Evolutionary conservation across 2,888 invertebrate genomes (phyloP).

Genomic region (Tryphoninae sp.): DNA sequence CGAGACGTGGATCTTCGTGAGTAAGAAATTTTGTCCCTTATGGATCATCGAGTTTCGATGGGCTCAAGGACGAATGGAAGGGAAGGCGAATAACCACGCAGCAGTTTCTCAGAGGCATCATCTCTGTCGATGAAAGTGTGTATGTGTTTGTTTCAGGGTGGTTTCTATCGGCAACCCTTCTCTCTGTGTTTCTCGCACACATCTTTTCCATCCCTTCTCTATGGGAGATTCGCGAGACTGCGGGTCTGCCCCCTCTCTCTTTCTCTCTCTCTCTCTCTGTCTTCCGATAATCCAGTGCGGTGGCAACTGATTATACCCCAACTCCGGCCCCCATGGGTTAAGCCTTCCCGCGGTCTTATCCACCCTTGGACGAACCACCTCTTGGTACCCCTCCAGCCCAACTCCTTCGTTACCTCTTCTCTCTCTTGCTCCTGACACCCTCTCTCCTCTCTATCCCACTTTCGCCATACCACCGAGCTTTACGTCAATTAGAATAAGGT

Average conservation of each 20-base stretch:
- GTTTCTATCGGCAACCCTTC: constrained; percentile 40
- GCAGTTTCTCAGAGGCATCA: constrained; percentile 63
- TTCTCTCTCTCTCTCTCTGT: constrained; percentile 70
- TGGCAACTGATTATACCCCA: constrained; percentile 81
- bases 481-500: constrained; percentile 83
- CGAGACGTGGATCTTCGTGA: constrained; percentile 25
- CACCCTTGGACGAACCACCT: constrained; percentile 70
- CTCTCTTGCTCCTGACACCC: constrained; percentile 62
- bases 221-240: constrained; percentile 70
- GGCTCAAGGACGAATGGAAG: constrained; percentile 58
- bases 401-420: constrained; percentile 44
- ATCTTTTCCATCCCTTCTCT: constrained; percentile 33
- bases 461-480: constrained; percentile 77
- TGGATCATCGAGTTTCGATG: constrained; percentile 70
- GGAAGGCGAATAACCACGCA: constrained; percentile 53
- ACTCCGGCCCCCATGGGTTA: constrained; percentile 52
- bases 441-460: constrained; percentile 60
- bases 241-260: constrained; percentile 66
- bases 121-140: constrained; percentile 31
- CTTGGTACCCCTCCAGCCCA: constrained; percentile 59
- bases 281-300: constrained; percentile 81
- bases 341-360: constrained; percentile 74
- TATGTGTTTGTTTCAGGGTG: constrained; percentile 31
- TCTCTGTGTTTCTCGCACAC: background rate
- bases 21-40: constrained; percentile 57